phyloP scores from a whole-genome alignment of 2,888 invertebrate genomes.

The Julus scanicus region DNA sequence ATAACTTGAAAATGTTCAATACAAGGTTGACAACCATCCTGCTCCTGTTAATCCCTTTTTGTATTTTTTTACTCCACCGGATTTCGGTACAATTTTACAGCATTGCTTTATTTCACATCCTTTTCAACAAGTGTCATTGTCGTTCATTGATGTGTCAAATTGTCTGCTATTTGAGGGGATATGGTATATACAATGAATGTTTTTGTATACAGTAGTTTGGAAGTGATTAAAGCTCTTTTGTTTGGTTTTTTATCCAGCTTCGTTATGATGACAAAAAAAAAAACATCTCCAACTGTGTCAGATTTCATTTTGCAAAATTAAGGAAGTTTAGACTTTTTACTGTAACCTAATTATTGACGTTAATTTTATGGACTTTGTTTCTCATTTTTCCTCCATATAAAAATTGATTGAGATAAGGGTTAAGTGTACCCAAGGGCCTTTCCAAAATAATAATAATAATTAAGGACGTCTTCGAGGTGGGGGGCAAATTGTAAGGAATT shows the following conservation, averaged over 20 bases:
- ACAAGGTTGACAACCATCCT: constrained; percentile 2
- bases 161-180: neutral
- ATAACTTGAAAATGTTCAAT: constrained; percentile 19
- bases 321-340: neutral
- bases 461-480: no score
- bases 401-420: neutral
- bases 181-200: neutral
- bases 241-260: neutral
- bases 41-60: no score
- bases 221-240: neutral
- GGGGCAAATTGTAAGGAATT: no score
- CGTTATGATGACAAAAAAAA: no score
- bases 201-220: neutral
- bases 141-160: neutral
- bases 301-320: neutral
- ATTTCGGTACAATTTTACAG: constrained; percentile 4
- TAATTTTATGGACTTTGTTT: neutral
- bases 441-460: neutral
- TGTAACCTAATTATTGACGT: neutral
- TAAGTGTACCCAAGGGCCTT: no score
- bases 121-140: constrained; percentile 2
- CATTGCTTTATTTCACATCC: neutral
- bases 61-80: neutral
- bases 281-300: no score
- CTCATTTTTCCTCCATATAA: neutral